phyloP scores from a whole-genome alignment of 2,113 vertebrate species.

The Prolemur simus region DNA sequence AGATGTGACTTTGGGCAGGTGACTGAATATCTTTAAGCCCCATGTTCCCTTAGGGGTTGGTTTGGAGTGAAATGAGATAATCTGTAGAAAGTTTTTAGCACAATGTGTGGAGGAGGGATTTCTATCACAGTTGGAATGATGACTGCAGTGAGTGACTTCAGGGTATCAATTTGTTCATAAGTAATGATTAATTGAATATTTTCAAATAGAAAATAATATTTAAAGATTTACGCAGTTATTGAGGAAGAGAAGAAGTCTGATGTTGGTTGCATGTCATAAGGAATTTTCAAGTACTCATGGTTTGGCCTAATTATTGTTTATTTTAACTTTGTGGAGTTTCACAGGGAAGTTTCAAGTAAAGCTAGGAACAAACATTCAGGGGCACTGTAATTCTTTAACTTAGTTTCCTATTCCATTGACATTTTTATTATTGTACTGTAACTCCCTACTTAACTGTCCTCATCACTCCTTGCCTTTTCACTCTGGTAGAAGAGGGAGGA shows the following conservation, averaged over 20 bases:
- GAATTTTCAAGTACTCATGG: neutral
- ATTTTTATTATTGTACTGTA: neutral
- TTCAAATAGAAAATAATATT: constrained; percentile 9
- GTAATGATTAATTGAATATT: neutral
- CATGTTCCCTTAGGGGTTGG: neutral
- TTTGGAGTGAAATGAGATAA: neutral
- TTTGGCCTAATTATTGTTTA: neutral
- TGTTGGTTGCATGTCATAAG: neutral
- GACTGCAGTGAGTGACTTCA: neutral
- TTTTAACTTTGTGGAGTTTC: neutral
- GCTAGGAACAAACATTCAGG: neutral
- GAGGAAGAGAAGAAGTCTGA: neutral
- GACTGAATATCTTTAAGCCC: neutral
- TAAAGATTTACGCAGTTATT: neutral
- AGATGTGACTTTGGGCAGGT: neutral
- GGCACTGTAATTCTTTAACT: neutral
- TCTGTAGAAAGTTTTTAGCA: neutral
- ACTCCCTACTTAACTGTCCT: neutral
- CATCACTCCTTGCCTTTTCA: neutral
- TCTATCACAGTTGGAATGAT: neutral
- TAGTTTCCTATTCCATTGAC: neutral
- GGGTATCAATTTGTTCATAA: neutral
- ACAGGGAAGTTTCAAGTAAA: neutral
- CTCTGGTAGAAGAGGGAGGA: neutral
- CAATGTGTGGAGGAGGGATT: neutral